A percentile compares a stretch with the other conserved stretches of the same genome.
These are phyloP conservation scores for Uria lomvia DNA, from an alignment of 2,113 vertebrate genomes.

Conservation along the genomic window DNA sequence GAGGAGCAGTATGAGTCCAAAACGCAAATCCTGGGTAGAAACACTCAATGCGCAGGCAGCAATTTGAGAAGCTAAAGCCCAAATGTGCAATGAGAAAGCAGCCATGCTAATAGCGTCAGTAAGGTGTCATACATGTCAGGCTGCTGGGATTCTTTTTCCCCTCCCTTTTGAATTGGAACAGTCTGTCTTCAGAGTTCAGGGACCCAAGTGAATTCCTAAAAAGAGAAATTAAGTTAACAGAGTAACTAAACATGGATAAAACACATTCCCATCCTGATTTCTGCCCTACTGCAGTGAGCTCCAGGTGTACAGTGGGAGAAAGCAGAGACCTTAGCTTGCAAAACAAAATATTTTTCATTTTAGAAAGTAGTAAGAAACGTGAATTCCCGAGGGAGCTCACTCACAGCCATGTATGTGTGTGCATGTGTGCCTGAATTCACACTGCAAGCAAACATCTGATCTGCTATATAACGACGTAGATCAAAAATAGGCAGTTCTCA, in stretches of 20 bases:
- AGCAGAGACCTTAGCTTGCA: not conserved
- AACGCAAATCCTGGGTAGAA: not conserved
- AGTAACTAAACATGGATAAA: not conserved
- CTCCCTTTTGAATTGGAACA: not conserved
- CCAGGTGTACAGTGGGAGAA: not conserved
- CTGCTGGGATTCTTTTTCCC: not conserved
- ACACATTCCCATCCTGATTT: no score
- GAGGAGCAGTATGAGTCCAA: fast-evolving
- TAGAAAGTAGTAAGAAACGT: not conserved
- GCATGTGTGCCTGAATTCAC: not conserved
- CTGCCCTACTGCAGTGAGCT: not conserved
- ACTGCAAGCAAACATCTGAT: not conserved
- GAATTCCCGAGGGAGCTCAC: not conserved
- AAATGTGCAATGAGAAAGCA: not conserved
- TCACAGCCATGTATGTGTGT: not conserved
- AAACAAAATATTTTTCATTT: not conserved
- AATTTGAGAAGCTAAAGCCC: slow-evolving; percentile 2
- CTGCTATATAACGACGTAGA: fast-evolving
- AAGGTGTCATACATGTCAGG: not conserved
- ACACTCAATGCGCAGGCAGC: not conserved
- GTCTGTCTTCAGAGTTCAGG: not conserved
- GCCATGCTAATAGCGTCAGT: fast-evolving
- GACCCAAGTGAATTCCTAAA: not conserved
- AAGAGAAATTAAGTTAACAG: not conserved
- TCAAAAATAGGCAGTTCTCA: not conserved